phyloP scores from a whole-genome alignment of 2,797 vertebrate species.

The Acomys russatus region DNA sequence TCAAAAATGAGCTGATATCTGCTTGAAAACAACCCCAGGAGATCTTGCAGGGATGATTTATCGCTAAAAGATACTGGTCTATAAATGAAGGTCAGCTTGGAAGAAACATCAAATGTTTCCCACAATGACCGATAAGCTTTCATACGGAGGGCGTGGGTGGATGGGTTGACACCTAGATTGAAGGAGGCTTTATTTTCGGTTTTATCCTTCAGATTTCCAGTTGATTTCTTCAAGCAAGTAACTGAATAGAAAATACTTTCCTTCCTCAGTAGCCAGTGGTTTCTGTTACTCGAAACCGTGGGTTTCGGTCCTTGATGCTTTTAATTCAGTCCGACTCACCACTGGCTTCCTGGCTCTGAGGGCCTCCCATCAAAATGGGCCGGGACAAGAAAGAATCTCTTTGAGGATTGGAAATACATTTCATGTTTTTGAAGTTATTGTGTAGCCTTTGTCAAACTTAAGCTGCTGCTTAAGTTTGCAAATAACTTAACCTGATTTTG shows the following conservation, averaged over 20 bases:
- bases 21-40: constrained; percentile 65
- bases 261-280: constrained; percentile 39
- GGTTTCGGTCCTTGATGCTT: constrained; percentile 27
- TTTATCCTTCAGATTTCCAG: constrained; percentile 56
- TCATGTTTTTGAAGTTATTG: neutral
- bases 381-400: neutral
- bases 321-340: neutral
- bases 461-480: neutral
- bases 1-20: constrained; percentile 64
- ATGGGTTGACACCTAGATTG: neutral
- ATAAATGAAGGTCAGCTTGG: constrained; percentile 53
- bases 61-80: constrained; percentile 46
- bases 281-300: constrained; percentile 37
- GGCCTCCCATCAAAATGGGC: neutral
- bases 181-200: constrained; percentile 58
- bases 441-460: neutral
- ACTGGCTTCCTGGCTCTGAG: neutral
- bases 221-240: constrained; percentile 58
- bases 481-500: neutral
- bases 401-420: neutral
- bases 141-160: neutral
- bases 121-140: constrained; percentile 51
- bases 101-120: constrained; percentile 38
- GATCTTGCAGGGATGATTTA: neutral
- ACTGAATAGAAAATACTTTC: constrained; percentile 54